A percentile compares a stretch with the other conserved stretches of the same genome.
Conservation (phyloP, 2,888 invertebrate genomes). For the Trichopria drosophilae region DNA sequence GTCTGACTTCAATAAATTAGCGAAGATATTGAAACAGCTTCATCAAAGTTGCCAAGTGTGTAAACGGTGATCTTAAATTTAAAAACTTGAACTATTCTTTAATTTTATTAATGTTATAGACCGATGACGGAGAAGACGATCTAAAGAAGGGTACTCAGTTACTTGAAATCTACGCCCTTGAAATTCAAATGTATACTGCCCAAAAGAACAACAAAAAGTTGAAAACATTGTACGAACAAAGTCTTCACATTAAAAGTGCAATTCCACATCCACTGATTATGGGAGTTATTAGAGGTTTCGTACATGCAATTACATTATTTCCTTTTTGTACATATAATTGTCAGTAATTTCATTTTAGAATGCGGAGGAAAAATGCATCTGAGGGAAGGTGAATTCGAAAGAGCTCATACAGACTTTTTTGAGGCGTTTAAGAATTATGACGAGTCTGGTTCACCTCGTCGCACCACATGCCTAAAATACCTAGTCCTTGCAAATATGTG, state of each 20-base stretch:
- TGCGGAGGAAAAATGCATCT: constrained; percentile 99
- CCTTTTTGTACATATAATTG: background rate
- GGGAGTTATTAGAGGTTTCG: constrained; percentile 92
- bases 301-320: background rate
- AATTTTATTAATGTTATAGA: constrained; percentile 61
- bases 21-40: constrained; percentile 94
- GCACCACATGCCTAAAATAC: constrained; percentile 97
- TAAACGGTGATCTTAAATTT: constrained; percentile 4
- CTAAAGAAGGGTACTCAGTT: constrained; percentile 97
- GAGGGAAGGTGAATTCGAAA: constrained; percentile 96
- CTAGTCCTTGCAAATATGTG: constrained; percentile 97
- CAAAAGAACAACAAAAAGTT: constrained; percentile 99
- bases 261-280: constrained; percentile 99
- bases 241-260: constrained; percentile 96
- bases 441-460: constrained; percentile 94
- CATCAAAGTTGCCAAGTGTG: constrained; percentile 93
- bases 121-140: constrained; percentile 97
- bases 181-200: constrained; percentile 99
- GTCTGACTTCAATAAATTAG: constrained; percentile 89
- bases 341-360: constrained; percentile 63
- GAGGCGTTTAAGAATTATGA: constrained; percentile 99
- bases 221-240: constrained; percentile 95
- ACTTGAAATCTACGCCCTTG: constrained; percentile 96
- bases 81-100: background rate
- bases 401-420: constrained; percentile 99